Evolutionary conservation across 2,888 invertebrate genomes (phyloP), one percentile per base, ranked within the genome.

Genomic region (Watsonalla cultraria): DNA sequence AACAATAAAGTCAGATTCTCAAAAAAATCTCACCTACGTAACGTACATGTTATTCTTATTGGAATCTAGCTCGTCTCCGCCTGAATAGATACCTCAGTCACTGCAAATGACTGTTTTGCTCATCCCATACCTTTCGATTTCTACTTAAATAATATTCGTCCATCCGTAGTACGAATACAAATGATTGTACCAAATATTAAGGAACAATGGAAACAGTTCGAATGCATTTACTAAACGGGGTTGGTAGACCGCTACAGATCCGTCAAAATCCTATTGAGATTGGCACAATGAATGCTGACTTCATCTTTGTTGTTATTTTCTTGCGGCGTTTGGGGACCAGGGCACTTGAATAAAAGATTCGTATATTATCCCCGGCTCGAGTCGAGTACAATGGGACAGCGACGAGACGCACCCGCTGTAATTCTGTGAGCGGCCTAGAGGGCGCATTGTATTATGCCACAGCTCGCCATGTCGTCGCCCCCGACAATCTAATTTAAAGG

Each of bases 261-360:
- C 78, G 78, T 84, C 82, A 84, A 86, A 84, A 85, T 79, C 76
- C 82, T 80, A 85, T 88, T 85, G 82, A 87, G 78, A 80, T 69
- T 66, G 67, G 70, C 69, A 90, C 88, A 88, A 89, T 88, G 85
- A 84, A 76, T 75, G 82, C 79, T 81, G 80, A 80, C 78, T 84
- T 74, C 82, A 83, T 84, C 79, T 85, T 81, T 84, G 76, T 24
- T 79, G 76, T 84, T 86, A 85, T 86, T 86, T 82, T 84, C 83
- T 86, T 85, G 79, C 72, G 76, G 77, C 76, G 78, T 82, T 83
- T 72, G 75, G 80, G 78, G 84, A 73, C 80, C 80, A 77, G 75
- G 73, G 83, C 82, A 86, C 84, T 86, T 89, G 89, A 88, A 90
- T 89, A 90, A 90, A 89, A 89, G 86, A 89, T 89, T 85, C 82